Conservation (phyloP, 2,797 vertebrate genomes). For the Girardinus metallicus region DNA sequence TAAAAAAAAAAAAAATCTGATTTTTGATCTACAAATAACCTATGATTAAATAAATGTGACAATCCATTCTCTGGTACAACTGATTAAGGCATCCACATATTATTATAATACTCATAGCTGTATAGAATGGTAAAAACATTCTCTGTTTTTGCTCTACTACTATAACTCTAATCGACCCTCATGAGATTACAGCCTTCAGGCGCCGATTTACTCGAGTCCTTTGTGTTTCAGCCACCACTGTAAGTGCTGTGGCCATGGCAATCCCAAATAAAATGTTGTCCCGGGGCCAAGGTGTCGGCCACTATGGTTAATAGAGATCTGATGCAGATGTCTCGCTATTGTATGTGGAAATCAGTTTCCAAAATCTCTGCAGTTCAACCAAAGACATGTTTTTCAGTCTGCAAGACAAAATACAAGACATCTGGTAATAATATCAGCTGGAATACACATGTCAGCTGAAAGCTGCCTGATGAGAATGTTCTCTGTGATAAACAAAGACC, state of each 20-base stretch:
- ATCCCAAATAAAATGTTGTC: conserved; percentile 69
- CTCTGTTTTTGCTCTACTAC: conserved; percentile 10
- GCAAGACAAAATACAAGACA: conserved; percentile 80
- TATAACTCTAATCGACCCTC: conserved; percentile 6
- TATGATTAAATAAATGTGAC: not conserved
- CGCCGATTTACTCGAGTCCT: conserved; percentile 24
- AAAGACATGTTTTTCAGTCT: conserved; percentile 68
- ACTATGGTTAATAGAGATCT: conserved; percentile 76
- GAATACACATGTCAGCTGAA: conserved; percentile 71
- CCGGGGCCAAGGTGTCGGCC: conserved; percentile 64
- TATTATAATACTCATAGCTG: not conserved
- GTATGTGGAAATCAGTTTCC: conserved; percentile 75
- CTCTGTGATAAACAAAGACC: conserved; percentile 73
- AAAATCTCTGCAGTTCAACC: conserved; percentile 80
- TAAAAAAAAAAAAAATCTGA: not conserved
- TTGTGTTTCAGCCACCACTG: conserved; percentile 39
- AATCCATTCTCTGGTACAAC: not conserved
- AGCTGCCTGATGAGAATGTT: conserved; percentile 72
- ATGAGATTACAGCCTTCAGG: conserved; percentile 11
- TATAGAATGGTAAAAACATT: conserved; percentile 8
- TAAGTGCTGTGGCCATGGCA: conserved; percentile 64
- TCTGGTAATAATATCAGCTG: conserved; percentile 81
- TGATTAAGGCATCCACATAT: not conserved
- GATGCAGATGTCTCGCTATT: conserved; percentile 79
- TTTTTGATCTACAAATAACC: not conserved